Evolutionary conservation across 2,888 invertebrate species (phyloP).

Genomic region (Archips crataeganus): DNA sequence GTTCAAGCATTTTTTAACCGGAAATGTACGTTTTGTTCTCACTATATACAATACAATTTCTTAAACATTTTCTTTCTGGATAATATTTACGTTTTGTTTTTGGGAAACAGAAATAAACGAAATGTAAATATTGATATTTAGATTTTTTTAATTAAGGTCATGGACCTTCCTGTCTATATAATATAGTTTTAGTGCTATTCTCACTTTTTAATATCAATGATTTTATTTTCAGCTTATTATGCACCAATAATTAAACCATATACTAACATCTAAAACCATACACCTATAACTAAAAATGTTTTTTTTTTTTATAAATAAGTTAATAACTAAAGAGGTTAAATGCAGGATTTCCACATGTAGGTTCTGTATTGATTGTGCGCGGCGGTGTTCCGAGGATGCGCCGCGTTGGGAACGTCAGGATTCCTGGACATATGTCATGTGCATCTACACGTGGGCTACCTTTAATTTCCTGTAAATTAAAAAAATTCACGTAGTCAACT

Average conservation of each 20-base stretch:
- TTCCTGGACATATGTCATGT: conserved; percentile 38
- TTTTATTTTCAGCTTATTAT: not conserved
- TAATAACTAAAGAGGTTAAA: conserved; percentile 49
- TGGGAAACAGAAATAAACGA: not conserved
- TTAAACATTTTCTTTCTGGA: not conserved
- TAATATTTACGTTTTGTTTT: conserved; percentile 14
- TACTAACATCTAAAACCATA: not conserved
- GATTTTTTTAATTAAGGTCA: not conserved
- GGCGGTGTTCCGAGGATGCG: conserved; percentile 64
- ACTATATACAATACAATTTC: not conserved
- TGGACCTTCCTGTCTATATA: not conserved
- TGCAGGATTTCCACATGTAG: conserved; percentile 55
- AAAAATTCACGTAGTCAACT: not conserved
- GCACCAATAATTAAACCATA: not conserved
- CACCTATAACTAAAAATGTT: not conserved
- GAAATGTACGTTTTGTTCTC: conserved; percentile 28
- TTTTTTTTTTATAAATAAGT: not conserved
- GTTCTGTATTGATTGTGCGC: conserved; percentile 72
- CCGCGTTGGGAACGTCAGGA: conserved; percentile 65
- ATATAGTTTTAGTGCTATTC: not conserved
- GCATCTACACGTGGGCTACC: conserved; percentile 12
- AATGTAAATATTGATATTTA: conserved; percentile 1
- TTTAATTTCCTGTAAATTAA: not conserved
- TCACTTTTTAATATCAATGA: not conserved
- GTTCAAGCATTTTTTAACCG: conserved; percentile 11